Conservation (phyloP, 1,140 invertebrate species). For the Drosophila bifasciata region DNA sequence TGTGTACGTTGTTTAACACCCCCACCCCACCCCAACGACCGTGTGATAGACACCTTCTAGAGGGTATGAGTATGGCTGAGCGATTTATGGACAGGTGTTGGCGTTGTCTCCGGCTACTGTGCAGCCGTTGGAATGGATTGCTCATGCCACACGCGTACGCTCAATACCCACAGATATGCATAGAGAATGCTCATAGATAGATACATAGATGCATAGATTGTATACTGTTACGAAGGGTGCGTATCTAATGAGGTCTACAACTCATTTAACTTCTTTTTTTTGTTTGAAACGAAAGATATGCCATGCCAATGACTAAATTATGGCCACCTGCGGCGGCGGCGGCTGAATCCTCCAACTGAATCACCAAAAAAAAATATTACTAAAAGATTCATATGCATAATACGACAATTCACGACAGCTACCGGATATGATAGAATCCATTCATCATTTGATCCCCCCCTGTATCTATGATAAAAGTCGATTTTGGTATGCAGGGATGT, state of each 20-base stretch:
- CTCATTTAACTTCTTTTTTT: conserved; percentile 71
- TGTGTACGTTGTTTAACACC: conserved; percentile 29
- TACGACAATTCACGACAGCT: conserved; percentile 24
- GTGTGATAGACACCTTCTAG: conserved; percentile 5
- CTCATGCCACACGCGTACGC: conserved; percentile 59
- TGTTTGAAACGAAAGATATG: conserved; percentile 36
- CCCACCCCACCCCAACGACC: conserved; percentile 8
- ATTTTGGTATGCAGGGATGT: not conserved
- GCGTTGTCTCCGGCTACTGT: conserved; percentile 50
- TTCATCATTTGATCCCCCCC: conserved; percentile 40
- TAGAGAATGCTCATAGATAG: conserved; percentile 11
- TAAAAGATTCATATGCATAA: conserved; percentile 26
- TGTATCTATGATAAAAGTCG: conserved; percentile 33
- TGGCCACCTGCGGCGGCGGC: conserved; percentile 56
- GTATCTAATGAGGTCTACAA: conserved; percentile 57
- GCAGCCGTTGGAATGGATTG: conserved; percentile 32
- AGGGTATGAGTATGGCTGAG: conserved; percentile 22
- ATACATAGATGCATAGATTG: conserved; percentile 4
- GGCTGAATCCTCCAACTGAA: conserved; percentile 36
- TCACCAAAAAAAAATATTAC: conserved; percentile 55
- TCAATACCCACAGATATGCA: not conserved
- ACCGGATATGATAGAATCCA: conserved; percentile 74
- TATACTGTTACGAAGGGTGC: conserved; percentile 21
- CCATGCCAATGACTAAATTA: conserved; percentile 37
- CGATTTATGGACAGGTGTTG: conserved; percentile 73